Evolutionary conservation across 2,797 vertebrate species (phyloP).

Genomic region (Nothura maculosa): DNA sequence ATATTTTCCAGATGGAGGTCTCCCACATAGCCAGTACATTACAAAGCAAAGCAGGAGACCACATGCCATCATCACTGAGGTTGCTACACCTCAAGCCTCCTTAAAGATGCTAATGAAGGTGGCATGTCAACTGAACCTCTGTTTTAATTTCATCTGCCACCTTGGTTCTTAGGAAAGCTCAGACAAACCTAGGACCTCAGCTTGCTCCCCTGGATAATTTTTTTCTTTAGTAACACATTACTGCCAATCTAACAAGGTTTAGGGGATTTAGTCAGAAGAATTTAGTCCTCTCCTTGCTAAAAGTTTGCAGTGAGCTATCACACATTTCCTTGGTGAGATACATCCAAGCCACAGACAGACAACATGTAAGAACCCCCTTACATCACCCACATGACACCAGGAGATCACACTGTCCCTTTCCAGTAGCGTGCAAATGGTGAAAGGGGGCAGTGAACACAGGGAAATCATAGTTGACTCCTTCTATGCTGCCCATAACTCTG

Average conservation of each 20-base stretch:
- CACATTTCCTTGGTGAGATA: neutral
- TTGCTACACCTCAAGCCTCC: neutral
- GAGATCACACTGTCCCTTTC: neutral
- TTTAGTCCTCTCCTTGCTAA: neutral
- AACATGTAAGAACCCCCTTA: neutral
- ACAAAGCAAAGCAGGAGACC: neutral
- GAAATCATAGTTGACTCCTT: neutral
- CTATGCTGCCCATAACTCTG: neutral
- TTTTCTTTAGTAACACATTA: neutral
- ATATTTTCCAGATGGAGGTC: neutral
- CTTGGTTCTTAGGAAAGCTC: neutral
- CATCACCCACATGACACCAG: neutral
- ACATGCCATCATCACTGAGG: neutral
- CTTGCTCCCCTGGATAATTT: neutral
- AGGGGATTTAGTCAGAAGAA: neutral
- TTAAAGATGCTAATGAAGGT: neutral
- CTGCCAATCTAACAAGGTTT: neutral
- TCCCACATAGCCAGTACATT: neutral
- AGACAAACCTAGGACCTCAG: rapidly evolving
- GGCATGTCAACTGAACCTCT: neutral
- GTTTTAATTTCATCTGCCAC: neutral
- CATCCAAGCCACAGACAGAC: rapidly evolving
- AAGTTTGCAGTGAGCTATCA: neutral
- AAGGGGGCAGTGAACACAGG: rapidly evolving
- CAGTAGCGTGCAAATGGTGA: neutral